phyloP scores from a whole-genome alignment of 2,888 invertebrate genomes.

The Cyaniris semiargus region DNA sequence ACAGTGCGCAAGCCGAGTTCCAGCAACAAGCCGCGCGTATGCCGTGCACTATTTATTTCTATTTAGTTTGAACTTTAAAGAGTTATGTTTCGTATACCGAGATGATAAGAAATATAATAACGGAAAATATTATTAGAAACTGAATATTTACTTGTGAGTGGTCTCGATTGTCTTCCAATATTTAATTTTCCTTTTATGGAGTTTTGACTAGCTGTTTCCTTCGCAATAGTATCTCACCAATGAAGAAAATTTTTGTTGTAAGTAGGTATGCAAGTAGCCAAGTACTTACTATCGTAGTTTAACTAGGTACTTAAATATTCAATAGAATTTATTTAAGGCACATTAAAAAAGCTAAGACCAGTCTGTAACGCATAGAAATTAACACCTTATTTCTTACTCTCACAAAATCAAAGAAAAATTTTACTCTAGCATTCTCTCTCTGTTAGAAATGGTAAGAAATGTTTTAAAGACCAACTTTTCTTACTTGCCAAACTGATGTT shows the following conservation, averaged over 20 bases:
- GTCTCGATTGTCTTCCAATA: not conserved
- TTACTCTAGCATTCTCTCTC: too few relatives aligned
- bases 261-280: too few relatives aligned
- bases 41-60: too few relatives aligned
- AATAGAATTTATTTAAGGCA: not conserved
- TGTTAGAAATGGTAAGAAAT: too few relatives aligned
- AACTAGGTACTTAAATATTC: not conserved
- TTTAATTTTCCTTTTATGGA: not conserved
- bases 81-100: too few relatives aligned
- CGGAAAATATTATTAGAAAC: not conserved
- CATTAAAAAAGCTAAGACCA: not conserved
- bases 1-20: too few relatives aligned
- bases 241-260: not conserved
- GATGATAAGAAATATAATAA: too few relatives aligned
- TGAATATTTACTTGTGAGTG: constrained; percentile 4
- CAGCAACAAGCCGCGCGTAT: too few relatives aligned
- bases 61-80: too few relatives aligned
- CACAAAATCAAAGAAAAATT: too few relatives aligned
- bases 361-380: not conserved
- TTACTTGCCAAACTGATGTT: constrained; percentile 3
- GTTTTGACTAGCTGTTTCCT: not conserved
- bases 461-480: not conserved
- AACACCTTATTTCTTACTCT: too few relatives aligned
- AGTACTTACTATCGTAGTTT: too few relatives aligned
- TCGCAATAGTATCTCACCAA: not conserved